Percentiles rank a stretch among this genome's conserved stretches.
Evolutionary conservation across 2,888 invertebrate genomes (phyloP).

Genomic region (Zaprionus bogoriensis): DNA sequence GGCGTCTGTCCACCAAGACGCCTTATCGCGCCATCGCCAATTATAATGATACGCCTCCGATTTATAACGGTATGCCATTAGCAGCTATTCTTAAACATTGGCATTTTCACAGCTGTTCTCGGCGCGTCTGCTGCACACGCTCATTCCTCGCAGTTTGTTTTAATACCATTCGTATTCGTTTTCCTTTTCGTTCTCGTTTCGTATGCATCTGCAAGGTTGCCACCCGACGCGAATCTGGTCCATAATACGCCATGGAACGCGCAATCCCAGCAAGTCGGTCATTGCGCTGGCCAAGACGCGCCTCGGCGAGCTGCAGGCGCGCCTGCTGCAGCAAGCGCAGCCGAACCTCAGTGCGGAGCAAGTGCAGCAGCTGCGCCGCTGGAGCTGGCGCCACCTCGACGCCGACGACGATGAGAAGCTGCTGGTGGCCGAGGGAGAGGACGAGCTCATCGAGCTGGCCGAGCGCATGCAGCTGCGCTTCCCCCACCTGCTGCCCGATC

Average conservation of each 20-base stretch:
- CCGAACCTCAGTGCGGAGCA: constrained; percentile 84
- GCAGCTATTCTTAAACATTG: constrained; percentile 9
- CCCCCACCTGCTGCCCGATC: constrained; percentile 85
- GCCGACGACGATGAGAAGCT: constrained; percentile 85
- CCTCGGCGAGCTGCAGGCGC: constrained; percentile 82
- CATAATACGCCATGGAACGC: constrained; percentile 90
- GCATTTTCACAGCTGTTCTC: constrained; percentile 38
- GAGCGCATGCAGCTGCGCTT: constrained; percentile 89
- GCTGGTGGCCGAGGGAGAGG: constrained; percentile 89
- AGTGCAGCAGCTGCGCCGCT: constrained; percentile 83
- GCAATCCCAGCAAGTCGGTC: constrained; percentile 86
- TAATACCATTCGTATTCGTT: not conserved
- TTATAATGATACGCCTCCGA: constrained; percentile 85
- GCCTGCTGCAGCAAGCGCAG: constrained; percentile 81
- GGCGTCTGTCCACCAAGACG: constrained; percentile 87
- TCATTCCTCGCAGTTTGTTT: constrained; percentile 12
- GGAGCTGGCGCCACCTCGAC: constrained; percentile 84
- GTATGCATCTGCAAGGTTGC: constrained; percentile 87
- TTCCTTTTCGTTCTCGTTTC: not conserved
- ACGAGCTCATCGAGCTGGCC: constrained; percentile 89
- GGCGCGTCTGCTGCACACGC: not conserved
- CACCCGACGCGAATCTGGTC: constrained; percentile 88
- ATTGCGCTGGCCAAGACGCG: constrained; percentile 84
- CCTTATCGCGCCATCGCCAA: constrained; percentile 89
- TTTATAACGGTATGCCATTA: constrained; percentile 85